Conservation (phyloP, 2,888 invertebrate genomes). For the Frankliniella fusca region DNA sequence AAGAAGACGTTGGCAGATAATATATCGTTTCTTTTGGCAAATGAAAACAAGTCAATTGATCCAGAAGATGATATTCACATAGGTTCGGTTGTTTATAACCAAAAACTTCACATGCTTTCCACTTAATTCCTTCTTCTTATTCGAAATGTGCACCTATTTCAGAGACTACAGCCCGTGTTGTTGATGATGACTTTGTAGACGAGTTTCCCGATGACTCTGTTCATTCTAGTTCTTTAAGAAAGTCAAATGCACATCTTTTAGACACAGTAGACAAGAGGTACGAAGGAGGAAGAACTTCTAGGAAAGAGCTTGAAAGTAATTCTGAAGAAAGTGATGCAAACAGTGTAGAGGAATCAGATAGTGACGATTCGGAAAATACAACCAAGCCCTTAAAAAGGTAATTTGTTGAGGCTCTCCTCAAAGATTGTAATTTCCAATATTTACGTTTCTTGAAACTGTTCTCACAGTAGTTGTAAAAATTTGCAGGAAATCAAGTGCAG, state of each 20-base stretch:
- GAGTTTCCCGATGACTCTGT: background rate
- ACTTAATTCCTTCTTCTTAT: background rate
- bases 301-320: background rate
- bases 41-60: background rate
- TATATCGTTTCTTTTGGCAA: constrained; percentile 3
- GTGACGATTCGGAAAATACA: background rate
- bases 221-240: background rate
- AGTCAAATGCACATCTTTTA: background rate
- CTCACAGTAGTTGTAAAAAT: too few species aligned
- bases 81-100: constrained; percentile 4
- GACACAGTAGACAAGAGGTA: background rate
- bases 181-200: constrained; percentile 4
- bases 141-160: background rate
- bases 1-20: background rate
- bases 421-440: too few species aligned
- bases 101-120: background rate
- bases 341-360: background rate
- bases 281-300: background rate
- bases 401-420: too few species aligned
- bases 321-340: background rate
- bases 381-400: background rate
- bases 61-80: background rate
- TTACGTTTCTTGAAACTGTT: too few species aligned
- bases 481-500: too few species aligned
- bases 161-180: constrained; percentile 1